Evolutionary conservation across 1,140 invertebrate genomes (phyloP), one percentile per base, ranked within the genome.

Genomic region (Nasonia giraulti): DNA sequence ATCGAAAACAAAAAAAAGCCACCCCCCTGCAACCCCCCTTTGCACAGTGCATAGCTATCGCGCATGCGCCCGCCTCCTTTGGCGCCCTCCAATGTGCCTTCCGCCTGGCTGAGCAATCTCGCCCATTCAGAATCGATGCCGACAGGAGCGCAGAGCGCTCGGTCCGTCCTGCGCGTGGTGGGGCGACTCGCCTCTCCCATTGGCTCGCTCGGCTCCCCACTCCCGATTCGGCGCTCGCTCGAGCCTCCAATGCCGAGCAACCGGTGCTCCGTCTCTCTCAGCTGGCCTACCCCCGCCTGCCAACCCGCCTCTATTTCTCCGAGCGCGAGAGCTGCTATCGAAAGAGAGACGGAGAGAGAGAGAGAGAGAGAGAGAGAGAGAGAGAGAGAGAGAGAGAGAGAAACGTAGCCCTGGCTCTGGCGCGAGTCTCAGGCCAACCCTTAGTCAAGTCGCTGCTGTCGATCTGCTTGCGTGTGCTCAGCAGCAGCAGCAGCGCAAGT

Each of bases 71-170:
- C 68, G 23, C 68, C 68, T 33, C 14, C 31, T 20, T 62, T 50
- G 91, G 92, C 92, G 91, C 92, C 91, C 92, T 91, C 91, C 89
- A 91, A 90, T 91, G 91, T 90, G 89, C 87, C 89, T 93, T 92
- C 91, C 92, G 92, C 92, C 87, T 91, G 89, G 92, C 87, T 92
- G 92, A 92, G 90, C 92, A 93, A 90, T 89, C 79, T 75, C 80
- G 76, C 50, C 92, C 92, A 93, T 93, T 93, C 92, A 92, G 91
- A 93, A 93, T 93, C 92, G 92, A 93, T 93, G 92, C 92, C 89
- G 90, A 90, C 89, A 91, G 55, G 84, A 66, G 89, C 88, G n/a
- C 83, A 69, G 33, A 37, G 83, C 80, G 85, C 86, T 87, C 68
- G 66, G 47, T 73, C 73, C 62, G 77, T 69, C 50, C 47, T 69